A percentile compares a stretch with the other conserved stretches of the same genome.
Evolutionary conservation across 2,888 invertebrate genomes (phyloP).

Genomic region (Nemotelus nigrinus): DNA sequence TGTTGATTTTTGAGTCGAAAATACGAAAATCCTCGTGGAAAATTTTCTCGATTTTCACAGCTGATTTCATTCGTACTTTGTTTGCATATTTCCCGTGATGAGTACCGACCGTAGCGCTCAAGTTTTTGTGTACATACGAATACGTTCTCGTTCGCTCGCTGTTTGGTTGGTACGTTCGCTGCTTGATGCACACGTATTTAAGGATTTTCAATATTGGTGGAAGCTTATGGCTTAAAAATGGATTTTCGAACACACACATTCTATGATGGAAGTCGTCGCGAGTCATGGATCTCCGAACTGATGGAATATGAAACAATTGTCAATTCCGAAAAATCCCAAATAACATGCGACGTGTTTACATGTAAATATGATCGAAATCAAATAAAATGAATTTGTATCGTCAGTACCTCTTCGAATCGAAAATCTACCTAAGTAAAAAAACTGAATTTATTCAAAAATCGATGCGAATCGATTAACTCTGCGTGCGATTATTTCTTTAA

Average conservation of each 20-base stretch:
- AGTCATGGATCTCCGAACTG: too few species aligned
- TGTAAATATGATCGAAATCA: too few species aligned
- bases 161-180: not conserved
- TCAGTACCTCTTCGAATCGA: too few species aligned
- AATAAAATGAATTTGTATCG: too few species aligned
- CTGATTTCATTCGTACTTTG: slow-evolving; percentile 62
- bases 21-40: slow-evolving; percentile 65
- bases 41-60: slow-evolving; percentile 65
- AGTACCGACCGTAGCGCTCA: slow-evolving; percentile 46
- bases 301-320: too few species aligned
- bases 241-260: slow-evolving; percentile 14
- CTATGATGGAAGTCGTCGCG: not conserved
- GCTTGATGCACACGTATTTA: slow-evolving; percentile 29
- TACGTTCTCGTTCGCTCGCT: not conserved
- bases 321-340: too few species aligned
- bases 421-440: too few species aligned
- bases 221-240: slow-evolving; percentile 38
- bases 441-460: too few species aligned
- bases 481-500: too few species aligned
- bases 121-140: slow-evolving; percentile 33
- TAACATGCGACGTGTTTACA: too few species aligned
- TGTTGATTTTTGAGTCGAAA: slow-evolving; percentile 50
- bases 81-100: slow-evolving; percentile 54
- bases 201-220: slow-evolving; percentile 41
- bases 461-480: too few species aligned